Conservation (phyloP, 2,113 vertebrate genomes). For the Phasianus colchicus region DNA sequence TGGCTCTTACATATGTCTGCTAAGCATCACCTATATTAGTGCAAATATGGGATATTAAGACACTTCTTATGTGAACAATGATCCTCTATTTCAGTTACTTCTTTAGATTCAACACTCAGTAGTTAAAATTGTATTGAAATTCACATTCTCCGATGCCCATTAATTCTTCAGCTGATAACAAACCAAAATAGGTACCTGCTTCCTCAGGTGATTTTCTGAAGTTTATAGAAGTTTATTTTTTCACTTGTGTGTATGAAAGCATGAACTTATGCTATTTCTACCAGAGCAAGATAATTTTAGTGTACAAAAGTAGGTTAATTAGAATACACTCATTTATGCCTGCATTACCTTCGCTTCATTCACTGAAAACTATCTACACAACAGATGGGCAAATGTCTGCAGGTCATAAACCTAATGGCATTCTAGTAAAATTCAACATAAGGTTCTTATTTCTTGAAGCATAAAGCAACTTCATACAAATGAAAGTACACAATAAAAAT, state of each 20-base stretch:
- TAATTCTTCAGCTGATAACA: not conserved
- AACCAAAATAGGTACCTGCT: not conserved
- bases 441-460: slow-evolving; percentile 68
- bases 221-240: not conserved
- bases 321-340: slow-evolving; percentile 62
- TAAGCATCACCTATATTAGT: not conserved
- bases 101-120: not conserved
- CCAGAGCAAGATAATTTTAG: not conserved
- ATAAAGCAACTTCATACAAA: slow-evolving; percentile 65
- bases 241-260: not conserved
- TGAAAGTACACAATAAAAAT: slow-evolving; percentile 56
- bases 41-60: not conserved
- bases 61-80: not conserved
- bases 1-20: not conserved
- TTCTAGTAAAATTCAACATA: slow-evolving; percentile 71
- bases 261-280: not conserved
- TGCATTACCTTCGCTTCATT: slow-evolving; percentile 33
- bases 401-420: slow-evolving; percentile 73
- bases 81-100: not conserved
- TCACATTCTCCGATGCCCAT: not conserved
- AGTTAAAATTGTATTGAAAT: not conserved
- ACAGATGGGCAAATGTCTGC: slow-evolving; percentile 72
- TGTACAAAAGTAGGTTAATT: slow-evolving; percentile 69
- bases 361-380: slow-evolving; percentile 64
- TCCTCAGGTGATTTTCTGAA: not conserved